Base-by-base conservation (phyloP, 2,888 invertebrate genomes). In the Erynnis tages region DNA sequence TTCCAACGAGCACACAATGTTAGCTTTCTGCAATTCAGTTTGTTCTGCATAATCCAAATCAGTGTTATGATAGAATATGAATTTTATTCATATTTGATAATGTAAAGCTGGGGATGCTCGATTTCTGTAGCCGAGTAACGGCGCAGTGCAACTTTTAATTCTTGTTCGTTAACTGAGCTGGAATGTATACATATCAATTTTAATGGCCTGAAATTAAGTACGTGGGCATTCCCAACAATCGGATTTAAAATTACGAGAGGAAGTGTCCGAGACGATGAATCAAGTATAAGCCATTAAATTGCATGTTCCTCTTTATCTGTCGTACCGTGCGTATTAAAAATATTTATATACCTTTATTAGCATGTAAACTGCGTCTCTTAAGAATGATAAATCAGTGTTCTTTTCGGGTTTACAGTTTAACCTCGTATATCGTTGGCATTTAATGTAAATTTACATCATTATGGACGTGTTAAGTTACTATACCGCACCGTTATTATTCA, bases 401-500 rank as follows among this genome's bases (percentile, higher is more conserved):
- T n/a, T 41, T 11, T 32, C 10, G 17, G 14, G 8, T 38, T 48
- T 38, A 32, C 41, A 17, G 17, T 34, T 27, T 25, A 11, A 30
- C 5, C 23, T 49, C 17, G 25, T 41, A 25, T 34, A 32, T 41
- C 16, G 8, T 32, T 14, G 41, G 25, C 23, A 17, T 34, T 41
- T 34, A 13, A 6, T 17, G 35, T 43, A 14, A 32, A 52, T 53
- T 46, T 46, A 25, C 37, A 30, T 30, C 30, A 30, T 54, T 41
- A 49, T 38, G 14, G 54, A 47, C 47, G 32, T 54, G 40, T 40
- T 37, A 58, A 53, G 47, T 55, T 48, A 30, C 53, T 43, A 19
- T 48, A 40, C 41, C 34, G 38, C 35, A 56, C 67, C 67, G 68
- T 70, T 70, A 70, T 59, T 67, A 69, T 71, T 72, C 66, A 73